Conservation (phyloP, 2,113 vertebrate species). For the Suricata suricatta region DNA sequence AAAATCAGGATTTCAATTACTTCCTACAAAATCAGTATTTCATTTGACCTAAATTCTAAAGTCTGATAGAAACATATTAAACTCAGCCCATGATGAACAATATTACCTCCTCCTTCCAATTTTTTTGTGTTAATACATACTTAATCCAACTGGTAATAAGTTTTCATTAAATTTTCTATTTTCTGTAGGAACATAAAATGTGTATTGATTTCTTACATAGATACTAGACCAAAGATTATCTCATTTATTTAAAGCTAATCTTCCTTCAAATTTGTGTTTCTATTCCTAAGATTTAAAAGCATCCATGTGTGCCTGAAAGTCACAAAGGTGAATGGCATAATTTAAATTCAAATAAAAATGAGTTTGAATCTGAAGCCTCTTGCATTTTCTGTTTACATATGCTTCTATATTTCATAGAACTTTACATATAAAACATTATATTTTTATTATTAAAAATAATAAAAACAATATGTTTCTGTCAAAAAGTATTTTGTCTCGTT, state of each 20-base stretch:
- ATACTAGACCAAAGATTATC: not conserved
- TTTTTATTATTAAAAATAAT: not conserved
- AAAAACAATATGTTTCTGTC: not conserved
- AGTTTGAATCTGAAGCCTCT: not conserved
- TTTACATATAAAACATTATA: not conserved
- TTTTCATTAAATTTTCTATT: slow-evolving; percentile 1
- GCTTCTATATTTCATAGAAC: not conserved
- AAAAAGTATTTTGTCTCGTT: not conserved
- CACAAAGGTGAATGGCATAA: not conserved
- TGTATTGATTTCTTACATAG: not conserved
- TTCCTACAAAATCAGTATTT: not conserved
- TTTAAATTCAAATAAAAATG: not conserved
- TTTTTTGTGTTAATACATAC: not conserved
- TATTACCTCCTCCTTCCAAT: not conserved
- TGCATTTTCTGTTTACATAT: not conserved
- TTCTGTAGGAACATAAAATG: not conserved
- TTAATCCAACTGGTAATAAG: not conserved
- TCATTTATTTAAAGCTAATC: not conserved
- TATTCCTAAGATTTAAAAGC: not conserved
- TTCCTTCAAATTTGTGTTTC: not conserved
- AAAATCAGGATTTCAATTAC: not conserved
- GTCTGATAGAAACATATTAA: not conserved
- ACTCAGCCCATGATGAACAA: not conserved
- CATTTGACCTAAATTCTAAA: not conserved
- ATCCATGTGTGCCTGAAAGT: not conserved